These are phyloP conservation scores for Trissolcus japonicus DNA, from an alignment of 2,888 invertebrate species.

Conservation along the genomic window DNA sequence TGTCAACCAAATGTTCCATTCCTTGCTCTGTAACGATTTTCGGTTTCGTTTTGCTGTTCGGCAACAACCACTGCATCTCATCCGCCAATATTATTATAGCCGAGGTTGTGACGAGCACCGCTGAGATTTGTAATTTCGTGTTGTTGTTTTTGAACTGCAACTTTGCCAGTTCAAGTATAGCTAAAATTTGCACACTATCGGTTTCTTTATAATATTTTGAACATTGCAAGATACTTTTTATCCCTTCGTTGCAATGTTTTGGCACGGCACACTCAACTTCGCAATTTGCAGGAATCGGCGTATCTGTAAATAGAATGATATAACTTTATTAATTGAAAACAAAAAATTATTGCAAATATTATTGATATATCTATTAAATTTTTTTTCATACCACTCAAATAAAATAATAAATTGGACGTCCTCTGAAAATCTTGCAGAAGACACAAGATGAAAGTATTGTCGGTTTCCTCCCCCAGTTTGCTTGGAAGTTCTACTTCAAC, in stretches of 20 bases:
- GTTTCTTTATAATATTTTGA: constrained; percentile 69
- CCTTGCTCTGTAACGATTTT: constrained; percentile 75
- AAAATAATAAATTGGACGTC: constrained; percentile 78
- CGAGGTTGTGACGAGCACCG: constrained; percentile 69
- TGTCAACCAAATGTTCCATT: constrained; percentile 78
- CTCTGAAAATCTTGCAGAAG: constrained; percentile 78
- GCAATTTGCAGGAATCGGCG: constrained; percentile 75
- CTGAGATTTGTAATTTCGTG: constrained; percentile 63
- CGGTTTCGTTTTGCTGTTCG: constrained; percentile 66
- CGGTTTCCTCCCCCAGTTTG: constrained; percentile 68
- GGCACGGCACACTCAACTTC: constrained; percentile 74
- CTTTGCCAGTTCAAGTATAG: constrained; percentile 75
- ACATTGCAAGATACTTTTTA: constrained; percentile 66
- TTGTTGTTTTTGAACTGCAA: constrained; percentile 68
- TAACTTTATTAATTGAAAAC: constrained; percentile 2
- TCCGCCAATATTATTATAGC: constrained; percentile 76
- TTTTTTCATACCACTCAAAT: constrained; percentile 75
- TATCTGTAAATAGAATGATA: constrained; percentile 68
- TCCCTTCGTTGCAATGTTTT: constrained; percentile 66
- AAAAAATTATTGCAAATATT: neutral
- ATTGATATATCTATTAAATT: neutral
- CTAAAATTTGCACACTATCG: constrained; percentile 73
- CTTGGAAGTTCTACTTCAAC: constrained; percentile 76
- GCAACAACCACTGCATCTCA: constrained; percentile 77
- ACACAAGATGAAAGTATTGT: constrained; percentile 67